Evolutionary conservation across 2,797 vertebrate genomes (phyloP), one percentile per base, ranked within the genome.

Genomic region (Sternotherus odoratus): DNA sequence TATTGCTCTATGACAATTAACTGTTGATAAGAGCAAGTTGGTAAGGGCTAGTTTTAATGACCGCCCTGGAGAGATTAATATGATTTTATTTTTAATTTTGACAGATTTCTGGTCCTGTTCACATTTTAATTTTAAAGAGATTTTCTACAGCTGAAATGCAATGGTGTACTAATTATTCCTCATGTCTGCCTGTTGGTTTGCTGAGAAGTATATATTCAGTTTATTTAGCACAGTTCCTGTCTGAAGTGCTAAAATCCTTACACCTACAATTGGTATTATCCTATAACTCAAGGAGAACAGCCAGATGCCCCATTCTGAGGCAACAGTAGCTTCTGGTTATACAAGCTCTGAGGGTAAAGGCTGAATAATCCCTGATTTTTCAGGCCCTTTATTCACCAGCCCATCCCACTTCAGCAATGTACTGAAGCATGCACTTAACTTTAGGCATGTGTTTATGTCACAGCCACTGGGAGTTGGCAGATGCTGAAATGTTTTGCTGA

Each of bases 161-260:
- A 53, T 39, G 80, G 72, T 74, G 94, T 91, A 13, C 3, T 63
- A 82, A 95, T 91, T 81, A 85, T 78, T 79, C 79, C 48, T 95
- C 85, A n/a, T 77, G 83, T 82, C 81, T 83, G 77, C 0, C 3
- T 12, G 83, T 95, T 46, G 19, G 24, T 95, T 77, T 23, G 50
- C 78, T 89, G 87, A 95, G 79, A 93, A 94, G 60, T 39, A 57
- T 10, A 12, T 75, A 57, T 90, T 92, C 78, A 19, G 33, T 87
- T 96, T 96, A 94, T 72, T 91, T 94, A 90, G 88, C 82, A 39
- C 43, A 54, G 89, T 43, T 95, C 90, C 94, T 92, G 90, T 93
- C 21, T 88, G 66, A 87, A 91, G 16, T 39, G 3, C 10, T 77
- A 78, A 33, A 69, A 63, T 74, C 48, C 54, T 77, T 49, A 33